A percentile compares a stretch with the other conserved stretches of the same genome.
Conservation (phyloP, 2,797 vertebrate genomes). For the Enteromius mattozi region DNA sequence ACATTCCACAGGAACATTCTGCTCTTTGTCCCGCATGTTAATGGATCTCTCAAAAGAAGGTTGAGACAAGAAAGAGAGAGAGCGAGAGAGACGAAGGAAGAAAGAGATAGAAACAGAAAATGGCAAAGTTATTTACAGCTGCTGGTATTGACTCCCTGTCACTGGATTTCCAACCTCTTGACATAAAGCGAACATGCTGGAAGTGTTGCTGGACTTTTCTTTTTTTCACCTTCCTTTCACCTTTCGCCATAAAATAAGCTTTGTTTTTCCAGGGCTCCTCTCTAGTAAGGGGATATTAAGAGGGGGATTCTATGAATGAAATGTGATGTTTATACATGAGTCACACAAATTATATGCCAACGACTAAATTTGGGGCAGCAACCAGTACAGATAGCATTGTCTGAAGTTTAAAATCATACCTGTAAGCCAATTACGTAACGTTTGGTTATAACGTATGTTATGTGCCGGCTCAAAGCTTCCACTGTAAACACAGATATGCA, state of each 20-base stretch:
- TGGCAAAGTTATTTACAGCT: conserved; percentile 46
- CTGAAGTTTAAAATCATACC: too few species aligned
- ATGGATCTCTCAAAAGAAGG: conserved; percentile 31
- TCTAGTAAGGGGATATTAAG: neutral
- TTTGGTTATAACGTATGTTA: too few species aligned
- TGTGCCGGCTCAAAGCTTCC: too few species aligned
- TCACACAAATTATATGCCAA: neutral
- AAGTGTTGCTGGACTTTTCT: conserved; percentile 19
- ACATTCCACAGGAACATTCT: conserved; percentile 32
- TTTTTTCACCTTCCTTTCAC: neutral
- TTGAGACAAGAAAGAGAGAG: conserved; percentile 10
- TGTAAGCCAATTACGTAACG: too few species aligned
- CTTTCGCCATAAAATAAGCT: conserved; percentile 20
- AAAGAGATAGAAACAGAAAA: conserved; percentile 26
- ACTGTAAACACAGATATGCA: too few species aligned
- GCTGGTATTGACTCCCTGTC: conserved; percentile 44
- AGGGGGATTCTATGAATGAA: neutral
- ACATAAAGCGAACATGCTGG: conserved; percentile 25
- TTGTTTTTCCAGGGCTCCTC: neutral
- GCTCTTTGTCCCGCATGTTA: conserved; percentile 43
- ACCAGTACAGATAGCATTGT: neutral
- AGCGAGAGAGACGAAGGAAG: conserved; percentile 12
- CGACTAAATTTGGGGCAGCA: neutral
- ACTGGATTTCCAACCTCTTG: conserved; percentile 49
- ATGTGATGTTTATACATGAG: neutral